Base-by-base conservation (phyloP, 2,888 invertebrate species). In the Lottia scabra region DNA sequence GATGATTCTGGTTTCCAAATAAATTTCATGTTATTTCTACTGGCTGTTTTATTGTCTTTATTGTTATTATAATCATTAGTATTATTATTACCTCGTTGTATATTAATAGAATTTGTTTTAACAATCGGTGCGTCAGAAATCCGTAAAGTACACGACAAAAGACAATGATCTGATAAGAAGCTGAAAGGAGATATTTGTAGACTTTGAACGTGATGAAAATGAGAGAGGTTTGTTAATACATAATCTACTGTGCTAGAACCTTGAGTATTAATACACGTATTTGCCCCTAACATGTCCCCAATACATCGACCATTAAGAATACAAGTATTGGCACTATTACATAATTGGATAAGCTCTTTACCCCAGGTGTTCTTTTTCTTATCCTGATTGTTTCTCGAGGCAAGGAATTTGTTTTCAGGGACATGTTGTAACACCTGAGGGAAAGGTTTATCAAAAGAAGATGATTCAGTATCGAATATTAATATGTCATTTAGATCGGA, bases 281-380 rank as follows among this genome's bases (percentile, higher is more conserved):
- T 67, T 1, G 44, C 38, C 2, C 70, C 73, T 23, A 38, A 45
- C 30, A 66, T 64, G 26, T 70, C 67, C 43, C 67, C 73, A 30
- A 70, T 19, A 38, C 67, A 70, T 48, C 73, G 56, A 27, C 73
- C 73, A 70, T 73, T 73, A 16, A 73, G 56, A 43, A 73, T 70
- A 10, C 70, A 19, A 16, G 64, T 23, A 27, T 70, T 48, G 56
- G 66, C 70, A 19, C 30, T 43, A 43, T 64, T 70, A 44, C 73
- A 73, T 38, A 73, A 16, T 15, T 73, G 64, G 23, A 70, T 27
- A 27, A 67, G 27, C 6, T 63, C 70, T 27, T 19, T 73, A n/a
- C 70, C 73, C 63, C 67, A 67, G 30, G 67, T n/a, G 26, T 70
- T 67, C n/a, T 67, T 12, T 16, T 48, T 63, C 23, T 13, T 19